A percentile compares a stretch with the other conserved stretches of the same genome.
Evolutionary conservation across 2,797 vertebrate species (phyloP).

Genomic region (Manis pentadactyla): DNA sequence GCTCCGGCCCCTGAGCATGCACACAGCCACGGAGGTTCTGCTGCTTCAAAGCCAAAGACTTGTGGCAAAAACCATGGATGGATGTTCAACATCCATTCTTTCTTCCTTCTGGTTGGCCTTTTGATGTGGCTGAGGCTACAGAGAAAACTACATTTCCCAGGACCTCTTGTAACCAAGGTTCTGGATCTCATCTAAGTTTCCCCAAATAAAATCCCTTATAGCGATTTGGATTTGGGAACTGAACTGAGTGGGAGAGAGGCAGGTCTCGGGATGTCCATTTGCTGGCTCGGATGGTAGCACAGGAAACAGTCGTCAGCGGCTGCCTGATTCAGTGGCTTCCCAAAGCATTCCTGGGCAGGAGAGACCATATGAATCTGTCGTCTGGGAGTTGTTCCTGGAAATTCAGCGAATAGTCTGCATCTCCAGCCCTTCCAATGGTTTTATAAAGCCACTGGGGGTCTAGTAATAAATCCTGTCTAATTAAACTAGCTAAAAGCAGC

Average conservation of each 20-base stretch:
- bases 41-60: background rate
- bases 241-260: slow-evolving; percentile 32
- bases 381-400: slow-evolving; percentile 56
- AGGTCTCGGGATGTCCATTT: background rate
- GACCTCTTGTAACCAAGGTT: background rate
- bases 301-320: background rate
- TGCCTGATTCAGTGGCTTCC: background rate
- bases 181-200: slow-evolving; percentile 20
- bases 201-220: background rate
- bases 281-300: background rate
- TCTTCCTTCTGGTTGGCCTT: background rate
- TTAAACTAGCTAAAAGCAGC: background rate
- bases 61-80: background rate
- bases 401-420: slow-evolving; percentile 26
- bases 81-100: background rate
- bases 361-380: background rate
- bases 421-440: slow-evolving; percentile 26
- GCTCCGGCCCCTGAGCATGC: background rate
- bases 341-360: background rate
- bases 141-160: slow-evolving; percentile 62
- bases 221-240: slow-evolving; percentile 30
- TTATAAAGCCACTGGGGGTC: background rate
- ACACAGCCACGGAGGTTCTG: background rate
- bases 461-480: slow-evolving; percentile 55
- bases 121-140: background rate